Evolutionary conservation across 2,888 invertebrate species (phyloP).

Genomic region (Polymixis flavicincta): DNA sequence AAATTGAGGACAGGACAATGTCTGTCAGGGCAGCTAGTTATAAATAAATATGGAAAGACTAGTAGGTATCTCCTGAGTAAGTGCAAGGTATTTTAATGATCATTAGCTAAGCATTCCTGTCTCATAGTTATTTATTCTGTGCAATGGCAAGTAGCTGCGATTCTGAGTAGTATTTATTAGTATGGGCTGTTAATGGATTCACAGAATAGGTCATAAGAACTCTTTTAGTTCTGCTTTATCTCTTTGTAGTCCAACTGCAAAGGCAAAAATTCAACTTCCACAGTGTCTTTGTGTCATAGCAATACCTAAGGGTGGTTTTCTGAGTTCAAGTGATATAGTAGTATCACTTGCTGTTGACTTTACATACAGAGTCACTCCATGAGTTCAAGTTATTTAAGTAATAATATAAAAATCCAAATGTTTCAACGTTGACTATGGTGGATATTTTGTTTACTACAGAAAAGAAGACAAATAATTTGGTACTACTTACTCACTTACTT

Average conservation of each 20-base stretch:
- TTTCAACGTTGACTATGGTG: background rate
- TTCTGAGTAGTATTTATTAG: slow-evolving; percentile 35
- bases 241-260: background rate
- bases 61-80: background rate
- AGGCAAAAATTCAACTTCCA: background rate
- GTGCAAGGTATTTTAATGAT: slow-evolving; percentile 36
- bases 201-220: slow-evolving; percentile 16
- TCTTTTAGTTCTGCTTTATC: slow-evolving; percentile 24
- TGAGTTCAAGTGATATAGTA: no score
- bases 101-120: slow-evolving; percentile 25
- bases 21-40: no score
- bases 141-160: slow-evolving; percentile 2
- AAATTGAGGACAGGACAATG: no score
- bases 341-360: background rate
- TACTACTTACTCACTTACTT: background rate
- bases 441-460: background rate
- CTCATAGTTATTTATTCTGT: slow-evolving; percentile 19
- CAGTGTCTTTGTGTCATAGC: background rate
- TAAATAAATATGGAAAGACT: background rate
- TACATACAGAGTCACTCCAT: background rate
- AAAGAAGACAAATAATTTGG: background rate
- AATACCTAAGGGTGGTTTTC: background rate
- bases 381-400: background rate
- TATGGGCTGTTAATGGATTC: slow-evolving; percentile 9
- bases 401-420: background rate